Evolutionary conservation across 2,797 vertebrate species (phyloP), one percentile per base, ranked within the genome.

Genomic region (Hoplostethus atlanticus): DNA sequence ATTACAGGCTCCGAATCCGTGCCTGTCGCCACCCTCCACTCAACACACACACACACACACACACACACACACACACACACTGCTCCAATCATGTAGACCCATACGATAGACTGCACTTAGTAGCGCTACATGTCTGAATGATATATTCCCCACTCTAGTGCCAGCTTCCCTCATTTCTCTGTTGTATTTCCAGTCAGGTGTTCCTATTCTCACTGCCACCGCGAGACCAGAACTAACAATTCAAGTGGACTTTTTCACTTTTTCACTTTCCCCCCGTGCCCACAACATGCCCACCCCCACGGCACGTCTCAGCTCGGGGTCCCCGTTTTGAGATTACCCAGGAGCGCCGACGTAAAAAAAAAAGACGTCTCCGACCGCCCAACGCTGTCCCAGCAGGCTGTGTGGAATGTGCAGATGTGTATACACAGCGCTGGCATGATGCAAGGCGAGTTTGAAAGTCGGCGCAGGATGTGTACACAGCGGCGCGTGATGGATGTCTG

Each of bases 401-500:
- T 80, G 83, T 1, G 21, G 73, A 80, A 75, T 89, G 61, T 74
- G 78, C 89, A 85, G 80, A 87, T 90, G 86, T 89, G 86, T 91
- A 84, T 82, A 89, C 83, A 87, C 61, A 62, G 73, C 72, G 28
- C 53, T 51, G 76, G 64, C 68, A 67, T 81, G 87, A 85, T 88
- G 83, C 86, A 81, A 81, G 73, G 25, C 30, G 73, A 81, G 80
- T 85, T 89, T 88, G 77, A 87, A 81, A 80, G 83, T 79, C 73
- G 64, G 64, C 40, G 47, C 81, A 86, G 87, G 78, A 87, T 91
- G 88, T 93, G 89, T 92, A 90, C 79, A 90, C 84, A 85, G 77
- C 76, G 58, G 60, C 12, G 11, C 63, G 67, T 88, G 90, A 91
- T 83, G 73, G 80, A 91, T 90, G 88, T 69, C 69, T 84, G 77